Percentiles rank a stretch among this genome's conserved stretches.
Conservation (phyloP, 2,888 invertebrate genomes). For the Cephus pulcher region DNA sequence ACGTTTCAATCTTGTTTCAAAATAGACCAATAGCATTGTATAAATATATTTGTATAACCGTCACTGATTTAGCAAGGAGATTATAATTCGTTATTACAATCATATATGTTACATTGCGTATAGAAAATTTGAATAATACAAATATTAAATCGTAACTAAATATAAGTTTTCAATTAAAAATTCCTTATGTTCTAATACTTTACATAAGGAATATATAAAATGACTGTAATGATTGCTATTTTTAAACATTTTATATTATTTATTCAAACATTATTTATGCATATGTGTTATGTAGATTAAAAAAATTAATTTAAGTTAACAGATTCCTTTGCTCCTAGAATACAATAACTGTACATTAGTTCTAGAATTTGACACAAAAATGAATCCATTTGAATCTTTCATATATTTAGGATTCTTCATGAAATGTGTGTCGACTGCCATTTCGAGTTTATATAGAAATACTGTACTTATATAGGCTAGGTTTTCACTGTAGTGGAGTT, state of each 20-base stretch:
- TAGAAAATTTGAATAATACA: background rate
- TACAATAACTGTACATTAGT: background rate
- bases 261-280: background rate
- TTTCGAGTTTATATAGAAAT: background rate
- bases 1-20: background rate
- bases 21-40: background rate
- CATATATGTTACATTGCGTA: background rate
- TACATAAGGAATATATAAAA: background rate
- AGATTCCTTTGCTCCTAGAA: too few relatives aligned
- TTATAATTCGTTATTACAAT: background rate
- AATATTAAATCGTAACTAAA: background rate
- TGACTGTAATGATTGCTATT: background rate
- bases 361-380: background rate
- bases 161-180: background rate
- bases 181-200: background rate
- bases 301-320: too few relatives aligned
- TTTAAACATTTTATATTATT: background rate
- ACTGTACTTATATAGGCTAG: background rate
- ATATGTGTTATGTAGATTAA: background rate
- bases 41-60: background rate
- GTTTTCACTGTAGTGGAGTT: too few relatives aligned
- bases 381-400: background rate
- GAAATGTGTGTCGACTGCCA: background rate
- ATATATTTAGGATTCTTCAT: background rate
- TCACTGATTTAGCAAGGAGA: background rate